phyloP scores from a whole-genome alignment of 2,797 vertebrate genomes.

The Sphenodon punctatus region DNA sequence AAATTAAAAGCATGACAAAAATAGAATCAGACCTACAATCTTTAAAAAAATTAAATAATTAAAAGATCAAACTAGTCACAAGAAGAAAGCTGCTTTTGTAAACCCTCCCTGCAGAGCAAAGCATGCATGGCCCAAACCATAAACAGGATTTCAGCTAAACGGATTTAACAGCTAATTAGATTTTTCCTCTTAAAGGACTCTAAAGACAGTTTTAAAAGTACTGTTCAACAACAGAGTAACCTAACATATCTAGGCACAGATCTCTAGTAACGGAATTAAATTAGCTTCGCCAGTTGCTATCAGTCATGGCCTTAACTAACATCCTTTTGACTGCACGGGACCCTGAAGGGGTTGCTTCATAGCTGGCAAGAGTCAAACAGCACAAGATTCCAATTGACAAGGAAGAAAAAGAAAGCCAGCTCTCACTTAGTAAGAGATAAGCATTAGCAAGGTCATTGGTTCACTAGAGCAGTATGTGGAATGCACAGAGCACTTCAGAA shows the following conservation, averaged over 20 bases:
- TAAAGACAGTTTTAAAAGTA: neutral
- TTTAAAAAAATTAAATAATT: neutral
- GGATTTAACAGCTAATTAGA: slow-evolving; percentile 1
- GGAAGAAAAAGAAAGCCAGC: neutral
- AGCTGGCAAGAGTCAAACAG: neutral
- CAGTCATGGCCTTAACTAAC: neutral
- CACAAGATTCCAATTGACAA: neutral
- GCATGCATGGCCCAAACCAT: rapidly evolving
- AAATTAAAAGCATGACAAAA: neutral
- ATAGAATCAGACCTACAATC: neutral
- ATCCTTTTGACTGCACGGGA: neutral
- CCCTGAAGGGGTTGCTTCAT: too few species aligned
- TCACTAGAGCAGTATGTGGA: neutral
- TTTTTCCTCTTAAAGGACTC: neutral
- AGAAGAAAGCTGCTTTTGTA: neutral
- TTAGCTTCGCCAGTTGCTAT: neutral
- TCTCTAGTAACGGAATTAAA: neutral
- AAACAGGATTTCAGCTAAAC: neutral
- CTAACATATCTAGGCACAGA: rapidly evolving
- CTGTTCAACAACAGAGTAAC: neutral
- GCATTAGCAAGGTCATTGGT: neutral
- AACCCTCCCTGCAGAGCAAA: neutral
- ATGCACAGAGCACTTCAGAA: neutral
- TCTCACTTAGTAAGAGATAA: neutral
- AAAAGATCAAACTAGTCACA: neutral